Evolutionary conservation across 1,140 invertebrate species (phyloP).

Genomic region (Centruroides vittatus): DNA sequence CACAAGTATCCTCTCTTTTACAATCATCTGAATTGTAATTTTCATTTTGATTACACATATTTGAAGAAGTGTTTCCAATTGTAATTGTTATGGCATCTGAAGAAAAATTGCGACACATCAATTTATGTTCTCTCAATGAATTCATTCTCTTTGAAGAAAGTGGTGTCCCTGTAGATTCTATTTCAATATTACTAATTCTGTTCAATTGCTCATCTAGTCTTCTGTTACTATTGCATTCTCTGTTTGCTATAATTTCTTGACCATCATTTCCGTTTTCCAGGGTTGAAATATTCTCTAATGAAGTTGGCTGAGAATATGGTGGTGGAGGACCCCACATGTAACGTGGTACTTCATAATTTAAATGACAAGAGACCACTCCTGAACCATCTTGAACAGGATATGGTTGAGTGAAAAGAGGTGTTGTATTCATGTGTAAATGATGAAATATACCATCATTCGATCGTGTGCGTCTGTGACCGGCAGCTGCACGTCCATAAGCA

Average conservation of each 20-base stretch:
- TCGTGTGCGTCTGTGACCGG: constrained; percentile 13
- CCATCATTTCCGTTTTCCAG: constrained; percentile 14
- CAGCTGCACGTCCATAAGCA: constrained; percentile 2
- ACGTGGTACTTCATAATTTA: constrained; percentile 27
- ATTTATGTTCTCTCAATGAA: background rate
- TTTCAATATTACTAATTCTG: background rate
- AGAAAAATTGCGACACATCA: constrained; percentile 15
- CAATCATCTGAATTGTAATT: background rate
- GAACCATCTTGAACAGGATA: background rate
- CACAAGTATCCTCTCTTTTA: constrained; percentile 14
- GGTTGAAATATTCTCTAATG: constrained; percentile 23
- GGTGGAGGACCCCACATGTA: constrained; percentile 54
- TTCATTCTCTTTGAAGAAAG: constrained; percentile 9
- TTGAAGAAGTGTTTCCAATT: constrained; percentile 7
- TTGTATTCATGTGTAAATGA: constrained; percentile 16
- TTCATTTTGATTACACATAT: constrained; percentile 2
- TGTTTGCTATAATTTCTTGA: constrained; percentile 12
- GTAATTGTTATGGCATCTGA: constrained; percentile 16
- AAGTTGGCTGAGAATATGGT: constrained; percentile 48
- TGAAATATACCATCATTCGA: constrained; percentile 21
- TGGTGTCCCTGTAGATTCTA: constrained; percentile 9
- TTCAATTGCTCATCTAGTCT: background rate
- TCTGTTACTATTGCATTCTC: constrained; percentile 6
- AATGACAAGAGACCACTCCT: constrained; percentile 2
- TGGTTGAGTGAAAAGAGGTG: constrained; percentile 5